Evolutionary conservation across 2,888 invertebrate species (phyloP), one percentile per base, ranked within the genome.

Genomic region (Antheraea yamamai): DNA sequence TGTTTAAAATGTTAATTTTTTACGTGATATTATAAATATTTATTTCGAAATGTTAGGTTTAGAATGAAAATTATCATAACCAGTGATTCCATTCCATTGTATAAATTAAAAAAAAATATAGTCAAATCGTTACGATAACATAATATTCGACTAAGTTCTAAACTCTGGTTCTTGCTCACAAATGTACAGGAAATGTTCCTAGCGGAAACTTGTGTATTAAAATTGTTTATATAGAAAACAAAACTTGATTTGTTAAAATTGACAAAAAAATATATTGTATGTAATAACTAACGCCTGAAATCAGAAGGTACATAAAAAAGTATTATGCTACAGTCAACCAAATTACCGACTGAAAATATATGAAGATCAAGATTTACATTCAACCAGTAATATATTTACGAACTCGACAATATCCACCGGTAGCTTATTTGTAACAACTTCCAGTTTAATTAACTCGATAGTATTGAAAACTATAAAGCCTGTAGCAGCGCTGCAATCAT

Each of bases 361-460:
- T 47, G 12, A 47, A 47, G 10, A 47, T 47, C 47, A 12, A 47
- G 0, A 47, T 47, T 10, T 47, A 1, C 12, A 47, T 12, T 58
- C 6, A 55, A 20, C 20, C n/a, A 20, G 8, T n/a, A 58, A 20
- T 20, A 6, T 58, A 10, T 16, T 52, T 26, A 26, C 4, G 3
- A 68, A 39, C 39, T 4, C 20, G n/a, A 68, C 35, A 7, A 8
- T 68, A 16, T 47, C 73, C 58, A 61, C 26, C 26, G 0, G 73
- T 39, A 55, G 61, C 35, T 18, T 26, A 78, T 73, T 75, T 74
- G 73, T 35, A 73, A 68, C 30, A 55, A 75, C 73, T 68, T 74
- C 73, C 76, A 85, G 64, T 87, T 87, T 85, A 85, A 88, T 89
- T 88, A 88, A 87, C 81, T 83, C 79, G 80, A 86, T 86, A 81